Evolutionary conservation across 2,888 invertebrate genomes (phyloP).

Genomic region (Stenurella melanura): DNA sequence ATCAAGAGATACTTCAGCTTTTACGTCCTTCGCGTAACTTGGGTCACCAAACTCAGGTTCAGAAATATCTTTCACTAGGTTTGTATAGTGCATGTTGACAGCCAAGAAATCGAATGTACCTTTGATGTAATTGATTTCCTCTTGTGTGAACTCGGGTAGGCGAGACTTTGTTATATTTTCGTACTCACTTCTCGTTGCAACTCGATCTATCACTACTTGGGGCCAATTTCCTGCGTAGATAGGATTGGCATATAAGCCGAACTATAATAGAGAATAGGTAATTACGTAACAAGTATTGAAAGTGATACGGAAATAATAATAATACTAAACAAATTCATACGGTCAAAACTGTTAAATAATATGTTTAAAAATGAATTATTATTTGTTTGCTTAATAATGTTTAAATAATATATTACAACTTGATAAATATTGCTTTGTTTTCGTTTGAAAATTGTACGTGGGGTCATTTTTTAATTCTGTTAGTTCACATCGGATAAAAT

Average conservation of each 20-base stretch:
- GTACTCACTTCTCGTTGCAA: conserved; percentile 75
- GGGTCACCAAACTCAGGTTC: conserved; percentile 22
- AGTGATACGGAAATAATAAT: too few species aligned
- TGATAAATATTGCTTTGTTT: too few species aligned
- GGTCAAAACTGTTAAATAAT: too few species aligned
- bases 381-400: too few species aligned
- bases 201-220: conserved; percentile 77
- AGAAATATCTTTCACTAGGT: conserved; percentile 8
- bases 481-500: too few species aligned
- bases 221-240: conserved; percentile 81
- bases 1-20: not conserved
- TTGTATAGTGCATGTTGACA: conserved; percentile 17
- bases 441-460: too few species aligned
- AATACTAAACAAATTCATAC: too few species aligned
- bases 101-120: conserved; percentile 37
- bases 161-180: conserved; percentile 76
- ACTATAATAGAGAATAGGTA: conserved; percentile 45
- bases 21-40: not conserved
- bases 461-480: too few species aligned
- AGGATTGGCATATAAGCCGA: conserved; percentile 73
- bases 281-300: too few species aligned
- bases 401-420: too few species aligned
- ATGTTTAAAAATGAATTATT: too few species aligned
- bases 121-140: conserved; percentile 75
- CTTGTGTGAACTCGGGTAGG: conserved; percentile 77